These are phyloP conservation scores for Callorhinus ursinus DNA, from an alignment of 2,113 vertebrate species.

Conservation along the genomic window DNA sequence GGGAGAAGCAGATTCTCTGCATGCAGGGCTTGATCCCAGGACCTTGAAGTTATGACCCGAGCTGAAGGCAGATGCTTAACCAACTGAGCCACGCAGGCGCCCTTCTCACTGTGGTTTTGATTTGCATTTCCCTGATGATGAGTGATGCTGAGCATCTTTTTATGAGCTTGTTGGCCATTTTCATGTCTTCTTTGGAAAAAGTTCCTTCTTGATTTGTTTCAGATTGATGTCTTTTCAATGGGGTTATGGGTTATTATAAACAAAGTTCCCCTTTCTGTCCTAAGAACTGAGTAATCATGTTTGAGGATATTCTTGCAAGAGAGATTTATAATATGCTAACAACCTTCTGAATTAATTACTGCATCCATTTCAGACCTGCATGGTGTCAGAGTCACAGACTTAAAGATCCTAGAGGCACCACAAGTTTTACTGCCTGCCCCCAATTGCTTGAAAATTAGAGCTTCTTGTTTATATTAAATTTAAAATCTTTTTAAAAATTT, in stretches of 20 bases:
- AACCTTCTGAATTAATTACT: background rate
- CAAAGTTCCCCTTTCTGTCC: conserved; percentile 10
- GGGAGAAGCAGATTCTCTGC: no score
- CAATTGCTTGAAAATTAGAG: conserved; percentile 6
- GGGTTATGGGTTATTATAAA: conserved; percentile 18
- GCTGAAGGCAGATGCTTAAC: no score
- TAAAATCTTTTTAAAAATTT: background rate
- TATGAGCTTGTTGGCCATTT: background rate
- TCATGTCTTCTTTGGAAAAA: conserved; percentile 1
- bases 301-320: background rate
- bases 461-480: conserved; percentile 8
- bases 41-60: no score
- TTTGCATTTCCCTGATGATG: background rate
- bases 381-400: background rate
- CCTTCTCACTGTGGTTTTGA: background rate
- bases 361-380: background rate
- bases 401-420: background rate
- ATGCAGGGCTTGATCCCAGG: no score
- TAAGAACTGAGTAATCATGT: background rate
- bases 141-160: background rate
- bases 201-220: conserved; percentile 43
- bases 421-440: background rate
- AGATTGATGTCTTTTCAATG: conserved; percentile 30
- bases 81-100: no score
- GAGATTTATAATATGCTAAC: background rate